Conservation (phyloP, 1,140 invertebrate species). For the Spodoptera frugiperda region DNA sequence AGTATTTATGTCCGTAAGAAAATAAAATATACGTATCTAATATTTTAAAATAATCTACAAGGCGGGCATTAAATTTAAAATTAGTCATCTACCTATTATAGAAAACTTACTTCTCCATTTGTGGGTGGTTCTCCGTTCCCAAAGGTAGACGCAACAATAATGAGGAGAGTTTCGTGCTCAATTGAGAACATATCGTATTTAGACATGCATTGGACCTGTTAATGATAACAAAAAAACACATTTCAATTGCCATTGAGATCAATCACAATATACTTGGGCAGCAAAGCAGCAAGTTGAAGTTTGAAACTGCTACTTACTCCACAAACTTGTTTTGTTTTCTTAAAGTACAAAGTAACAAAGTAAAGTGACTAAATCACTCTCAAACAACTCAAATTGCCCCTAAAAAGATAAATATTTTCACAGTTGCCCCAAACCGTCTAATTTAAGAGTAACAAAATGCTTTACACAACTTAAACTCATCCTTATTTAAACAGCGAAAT, state of each 20-base stretch:
- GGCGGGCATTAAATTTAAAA: too few species aligned
- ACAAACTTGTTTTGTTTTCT: not conserved
- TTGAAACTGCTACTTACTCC: too few species aligned
- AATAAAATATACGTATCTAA: too few species aligned
- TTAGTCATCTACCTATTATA: too few species aligned
- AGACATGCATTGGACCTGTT: constrained; percentile 94
- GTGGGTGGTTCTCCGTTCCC: constrained; percentile 99
- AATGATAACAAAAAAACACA: too few species aligned
- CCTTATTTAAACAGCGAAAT: not conserved
- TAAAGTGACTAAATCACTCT: not conserved
- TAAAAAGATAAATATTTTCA: not conserved
- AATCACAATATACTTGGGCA: too few species aligned
- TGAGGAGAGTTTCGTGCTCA: constrained; percentile 96
- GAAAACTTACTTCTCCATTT: constrained; percentile 91
- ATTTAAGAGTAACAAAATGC: constrained; percentile 20
- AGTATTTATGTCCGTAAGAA: too few species aligned
- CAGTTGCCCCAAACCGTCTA: constrained; percentile 12
- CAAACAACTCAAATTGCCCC: not conserved
- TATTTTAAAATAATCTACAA: too few species aligned
- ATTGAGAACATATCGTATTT: constrained; percentile 97
- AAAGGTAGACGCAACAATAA: constrained; percentile 98
- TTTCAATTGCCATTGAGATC: too few species aligned
- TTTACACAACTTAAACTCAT: constrained; percentile 13
- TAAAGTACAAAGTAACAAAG: not conserved
- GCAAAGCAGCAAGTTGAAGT: too few species aligned